Evolutionary conservation across 1,140 invertebrate genomes (phyloP), one percentile per base, ranked within the genome.

Genomic region (Macrotrachela quadricornifera): DNA sequence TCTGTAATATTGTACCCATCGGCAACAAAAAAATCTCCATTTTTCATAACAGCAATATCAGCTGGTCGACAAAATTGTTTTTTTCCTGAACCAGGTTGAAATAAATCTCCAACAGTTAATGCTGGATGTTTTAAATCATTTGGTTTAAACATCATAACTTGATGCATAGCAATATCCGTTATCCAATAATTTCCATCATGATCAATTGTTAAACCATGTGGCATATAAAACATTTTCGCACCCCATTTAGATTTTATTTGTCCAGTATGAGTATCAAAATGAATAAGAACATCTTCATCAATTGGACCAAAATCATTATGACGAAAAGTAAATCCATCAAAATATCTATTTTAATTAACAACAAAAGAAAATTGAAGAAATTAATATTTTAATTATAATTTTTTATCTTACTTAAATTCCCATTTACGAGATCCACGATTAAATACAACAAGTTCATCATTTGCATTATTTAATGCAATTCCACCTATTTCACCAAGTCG

Each of bases 121-220:
- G 68, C 69, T 4, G 84, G 82, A 58, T 78, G 75, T 43, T 61
- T 62, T 2, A 73, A 70, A 53, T 77, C 75, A 43, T 71, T 75
- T 10, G 77, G 74, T 49, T 76, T 73, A 64, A 82, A 82, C 21
- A 30, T 49, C 36, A 47, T 10, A 52, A 87, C 85, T 74, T 96
- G 90, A 73, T 96, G 90, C 57, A 90, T 75, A 10, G 82, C 90
- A n/a, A 94, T 85, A 73, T 96, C 90, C 3, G 88, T 95, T 8
- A 94, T 70, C 85, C 85, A 94, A 15, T 82, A 76, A 63, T 91
- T 87, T 42, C 82, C 83, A 56, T 81, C 74, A 14, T 69, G 64
- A 69, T 94, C 86, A 9, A 94, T 77, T 16, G 81, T 81, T 49
- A 95, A 69, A 16, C 90, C 90, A 70, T 95, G 90, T 0, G 90